Percentiles rank a stretch among this genome's conserved stretches.
Evolutionary conservation across 1,140 invertebrate species (phyloP).

Genomic region (Venturia canescens): DNA sequence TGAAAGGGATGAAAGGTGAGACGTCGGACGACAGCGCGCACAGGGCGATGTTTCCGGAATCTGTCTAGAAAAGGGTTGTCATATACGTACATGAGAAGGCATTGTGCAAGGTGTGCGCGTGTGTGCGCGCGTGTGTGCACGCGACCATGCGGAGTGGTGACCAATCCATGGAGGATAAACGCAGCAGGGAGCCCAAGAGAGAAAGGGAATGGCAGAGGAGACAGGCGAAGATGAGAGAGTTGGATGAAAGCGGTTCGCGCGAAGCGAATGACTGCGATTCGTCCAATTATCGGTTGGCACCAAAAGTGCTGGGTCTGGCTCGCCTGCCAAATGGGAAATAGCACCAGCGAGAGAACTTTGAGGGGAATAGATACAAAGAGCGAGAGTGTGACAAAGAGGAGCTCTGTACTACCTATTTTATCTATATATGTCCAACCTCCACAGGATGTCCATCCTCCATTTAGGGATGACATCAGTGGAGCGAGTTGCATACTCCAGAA

Average conservation of each 20-base stretch:
- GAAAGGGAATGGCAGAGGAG: slow-evolving; percentile 31
- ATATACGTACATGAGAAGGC: not conserved
- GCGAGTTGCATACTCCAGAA: slow-evolving; percentile 10
- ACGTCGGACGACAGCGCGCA: not conserved
- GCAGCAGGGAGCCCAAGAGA: not conserved
- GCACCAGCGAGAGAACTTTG: slow-evolving; percentile 56
- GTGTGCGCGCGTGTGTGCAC: no score
- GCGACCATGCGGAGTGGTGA: not conserved
- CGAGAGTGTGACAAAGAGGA: slow-evolving; percentile 15
- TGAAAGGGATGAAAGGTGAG: not conserved
- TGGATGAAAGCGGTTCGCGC: slow-evolving; percentile 58
- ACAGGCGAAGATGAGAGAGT: not conserved
- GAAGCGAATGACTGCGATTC: slow-evolving; percentile 71
- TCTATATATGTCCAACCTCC: no score
- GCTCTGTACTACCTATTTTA: not conserved
- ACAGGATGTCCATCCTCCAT: slow-evolving; percentile 13
- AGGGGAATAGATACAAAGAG: slow-evolving; percentile 3
- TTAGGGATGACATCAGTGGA: slow-evolving; percentile 20
- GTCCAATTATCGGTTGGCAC: slow-evolving; percentile 72
- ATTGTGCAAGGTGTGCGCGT: slow-evolving; percentile 8
- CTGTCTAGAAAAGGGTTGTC: not conserved
- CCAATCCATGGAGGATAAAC: not conserved
- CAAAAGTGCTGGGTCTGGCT: slow-evolving; percentile 72
- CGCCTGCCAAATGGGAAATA: slow-evolving; percentile 72
- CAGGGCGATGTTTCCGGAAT: not conserved